phyloP scores from a whole-genome alignment of 2,113 vertebrate genomes.

The Capreolus pygargus region DNA sequence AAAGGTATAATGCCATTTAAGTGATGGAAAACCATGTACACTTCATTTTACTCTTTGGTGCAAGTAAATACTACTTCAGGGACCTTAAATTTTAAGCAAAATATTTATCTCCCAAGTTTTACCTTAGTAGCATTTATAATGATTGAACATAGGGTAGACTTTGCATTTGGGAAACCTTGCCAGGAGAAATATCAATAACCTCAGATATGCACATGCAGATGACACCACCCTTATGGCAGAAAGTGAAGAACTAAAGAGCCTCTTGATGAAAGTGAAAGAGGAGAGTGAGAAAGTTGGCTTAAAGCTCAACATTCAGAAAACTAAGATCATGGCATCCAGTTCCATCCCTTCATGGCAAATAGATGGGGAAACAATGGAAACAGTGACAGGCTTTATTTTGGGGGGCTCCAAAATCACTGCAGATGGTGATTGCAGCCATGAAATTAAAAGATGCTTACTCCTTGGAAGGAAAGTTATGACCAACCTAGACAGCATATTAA shows the following conservation, averaged over 20 bases:
- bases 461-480: not conserved
- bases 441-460: not conserved
- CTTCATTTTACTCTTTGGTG: not conserved
- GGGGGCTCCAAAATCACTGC: not conserved
- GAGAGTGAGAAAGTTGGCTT: not conserved
- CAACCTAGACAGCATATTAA: not conserved
- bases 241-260: not conserved
- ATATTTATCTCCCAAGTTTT: not conserved
- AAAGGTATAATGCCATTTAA: not conserved
- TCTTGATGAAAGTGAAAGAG: not conserved
- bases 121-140: not conserved
- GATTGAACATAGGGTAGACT: not conserved
- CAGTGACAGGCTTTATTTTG: not conserved
- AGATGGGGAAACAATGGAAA: not conserved
- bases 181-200: not conserved
- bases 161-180: not conserved
- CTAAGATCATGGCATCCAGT: no score
- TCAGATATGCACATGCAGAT: not conserved
- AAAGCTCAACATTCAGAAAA: not conserved
- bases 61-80: constrained; percentile 25
- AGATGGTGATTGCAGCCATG: not conserved
- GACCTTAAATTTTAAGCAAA: not conserved
- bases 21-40: not conserved
- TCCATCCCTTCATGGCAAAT: not conserved
- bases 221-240: not conserved